Percentiles rank a stretch among this genome's conserved stretches.
phyloP scores from a whole-genome alignment of 2,888 invertebrate species.

The Agriopis marginaria region DNA sequence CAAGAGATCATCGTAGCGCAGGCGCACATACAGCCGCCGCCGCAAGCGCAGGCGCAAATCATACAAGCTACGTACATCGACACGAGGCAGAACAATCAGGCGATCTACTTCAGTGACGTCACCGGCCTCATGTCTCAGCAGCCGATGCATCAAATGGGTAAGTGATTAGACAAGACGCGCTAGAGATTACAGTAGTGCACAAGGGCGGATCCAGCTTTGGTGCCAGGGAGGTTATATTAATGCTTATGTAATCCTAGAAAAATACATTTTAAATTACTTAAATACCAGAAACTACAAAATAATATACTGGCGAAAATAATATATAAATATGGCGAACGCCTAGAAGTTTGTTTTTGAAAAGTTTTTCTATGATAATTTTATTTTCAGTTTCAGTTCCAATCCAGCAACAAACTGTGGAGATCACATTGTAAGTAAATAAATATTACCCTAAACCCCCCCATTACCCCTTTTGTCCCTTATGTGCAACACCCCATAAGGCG shows the following conservation, averaged over 20 bases:
- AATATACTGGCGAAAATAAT: too few relatives aligned
- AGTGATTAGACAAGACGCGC: too few relatives aligned
- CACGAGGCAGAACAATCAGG: constrained; percentile 61
- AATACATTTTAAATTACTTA: too few relatives aligned
- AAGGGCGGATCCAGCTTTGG: too few relatives aligned
- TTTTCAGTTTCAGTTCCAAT: constrained; percentile 64
- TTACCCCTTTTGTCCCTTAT: background rate
- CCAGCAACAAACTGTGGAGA: constrained; percentile 74
- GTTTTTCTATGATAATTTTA: background rate
- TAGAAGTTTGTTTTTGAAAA: too few relatives aligned
- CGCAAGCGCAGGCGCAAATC: constrained; percentile 48
- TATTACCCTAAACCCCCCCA: background rate
- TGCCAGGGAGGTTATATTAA: too few relatives aligned
- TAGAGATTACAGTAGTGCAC: too few relatives aligned
- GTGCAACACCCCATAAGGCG: too few relatives aligned
- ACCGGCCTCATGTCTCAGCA: constrained; percentile 67
- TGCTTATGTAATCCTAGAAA: too few relatives aligned
- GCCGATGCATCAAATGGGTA: constrained; percentile 64
- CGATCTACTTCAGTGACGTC: constrained; percentile 74
- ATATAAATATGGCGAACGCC: too few relatives aligned
- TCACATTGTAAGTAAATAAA: constrained; percentile 75
- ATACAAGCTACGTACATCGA: constrained; percentile 68
- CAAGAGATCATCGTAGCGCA: constrained; percentile 46
- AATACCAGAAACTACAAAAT: too few relatives aligned
- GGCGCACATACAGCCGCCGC: constrained; percentile 50